Percentiles rank a stretch among this genome's conserved stretches.
These are phyloP conservation scores for Macaria liturata DNA, from an alignment of 2,888 invertebrate species.

Conservation along the genomic window DNA sequence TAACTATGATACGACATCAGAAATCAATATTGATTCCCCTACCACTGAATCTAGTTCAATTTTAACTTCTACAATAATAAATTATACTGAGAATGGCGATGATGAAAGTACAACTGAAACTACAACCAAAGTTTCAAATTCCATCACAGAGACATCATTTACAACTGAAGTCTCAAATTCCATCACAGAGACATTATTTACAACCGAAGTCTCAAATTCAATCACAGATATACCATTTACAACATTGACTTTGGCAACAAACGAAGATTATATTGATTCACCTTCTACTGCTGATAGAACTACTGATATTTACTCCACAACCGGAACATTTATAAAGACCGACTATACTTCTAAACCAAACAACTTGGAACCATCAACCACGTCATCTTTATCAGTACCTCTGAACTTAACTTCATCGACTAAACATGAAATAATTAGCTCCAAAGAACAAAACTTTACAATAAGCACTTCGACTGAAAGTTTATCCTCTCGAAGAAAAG, in stretches of 20 bases:
- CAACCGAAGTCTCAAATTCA: no score
- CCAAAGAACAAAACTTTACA: constrained; percentile 38
- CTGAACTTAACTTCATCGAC: neutral
- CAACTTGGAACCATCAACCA: neutral
- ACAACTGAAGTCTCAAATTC: no score
- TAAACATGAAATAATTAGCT: constrained; percentile 5
- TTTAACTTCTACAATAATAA: no score
- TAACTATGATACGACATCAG: no score
- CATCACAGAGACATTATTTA: neutral
- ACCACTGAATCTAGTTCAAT: no score
- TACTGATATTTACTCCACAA: neutral
- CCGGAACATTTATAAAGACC: neutral
- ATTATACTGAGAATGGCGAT: no score
- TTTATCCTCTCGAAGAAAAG: constrained; percentile 70
- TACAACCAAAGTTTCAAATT: no score
- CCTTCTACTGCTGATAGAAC: neutral
- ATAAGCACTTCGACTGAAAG: constrained; percentile 67
- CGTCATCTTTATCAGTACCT: no score
- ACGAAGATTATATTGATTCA: neutral
- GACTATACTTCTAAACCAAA: neutral
- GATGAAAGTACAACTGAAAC: no score
- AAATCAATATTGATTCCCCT: no score
- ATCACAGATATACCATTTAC: neutral
- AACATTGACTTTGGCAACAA: constrained; percentile 3
- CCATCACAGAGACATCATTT: no score